Percentiles rank a stretch among this genome's conserved stretches.
These are phyloP conservation scores for Himalopsyche japonica DNA, from an alignment of 2,888 invertebrate genomes.

Conservation along the genomic window DNA sequence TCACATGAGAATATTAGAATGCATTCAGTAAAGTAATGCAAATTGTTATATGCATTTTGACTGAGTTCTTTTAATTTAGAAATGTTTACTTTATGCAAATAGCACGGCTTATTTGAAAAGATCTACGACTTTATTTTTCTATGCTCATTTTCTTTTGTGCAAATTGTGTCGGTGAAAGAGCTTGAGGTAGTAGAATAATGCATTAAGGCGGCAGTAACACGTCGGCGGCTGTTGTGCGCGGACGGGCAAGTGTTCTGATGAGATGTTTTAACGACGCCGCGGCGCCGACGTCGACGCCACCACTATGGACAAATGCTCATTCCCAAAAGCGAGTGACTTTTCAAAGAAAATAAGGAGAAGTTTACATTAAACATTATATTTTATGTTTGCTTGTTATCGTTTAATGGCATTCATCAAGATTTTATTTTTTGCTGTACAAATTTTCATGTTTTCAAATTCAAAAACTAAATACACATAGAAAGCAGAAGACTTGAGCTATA, in stretches of 20 bases:
- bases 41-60: neutral
- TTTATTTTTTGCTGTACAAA: too few species aligned
- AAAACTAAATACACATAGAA: too few species aligned
- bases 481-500: too few species aligned
- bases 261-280: neutral
- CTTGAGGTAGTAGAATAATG: constrained; percentile 1
- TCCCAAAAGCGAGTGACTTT: neutral
- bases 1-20: too few species aligned
- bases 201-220: constrained; percentile 1
- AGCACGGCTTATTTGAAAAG: neutral
- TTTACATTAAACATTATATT: neutral
- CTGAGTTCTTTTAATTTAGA: neutral
- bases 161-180: neutral
- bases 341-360: neutral
- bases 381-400: neutral
- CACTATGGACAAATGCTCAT: neutral
- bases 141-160: neutral
- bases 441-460: too few species aligned
- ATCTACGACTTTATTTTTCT: neutral
- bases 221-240: neutral
- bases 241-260: neutral
- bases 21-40: neutral
- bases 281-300: neutral
- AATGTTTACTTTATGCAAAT: neutral
- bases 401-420: neutral